Percentiles rank a stretch among this genome's conserved stretches.
Evolutionary conservation across 2,888 invertebrate genomes (phyloP).

Genomic region (Plebejus anna): DNA sequence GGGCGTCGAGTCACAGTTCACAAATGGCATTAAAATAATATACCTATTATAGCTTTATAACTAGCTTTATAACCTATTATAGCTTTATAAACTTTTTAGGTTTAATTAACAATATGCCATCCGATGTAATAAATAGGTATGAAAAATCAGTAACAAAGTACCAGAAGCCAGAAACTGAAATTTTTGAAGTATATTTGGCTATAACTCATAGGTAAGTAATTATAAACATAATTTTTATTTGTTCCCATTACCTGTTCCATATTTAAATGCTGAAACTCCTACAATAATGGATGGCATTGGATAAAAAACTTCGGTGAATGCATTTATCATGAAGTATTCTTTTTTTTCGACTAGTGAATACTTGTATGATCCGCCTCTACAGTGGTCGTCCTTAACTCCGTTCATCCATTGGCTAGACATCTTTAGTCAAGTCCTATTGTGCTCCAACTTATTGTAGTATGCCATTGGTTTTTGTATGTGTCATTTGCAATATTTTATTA

Average conservation of each 20-base stretch:
- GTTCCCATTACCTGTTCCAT: not conserved
- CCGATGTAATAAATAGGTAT: too few relatives aligned
- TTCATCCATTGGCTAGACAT: constrained; percentile 35
- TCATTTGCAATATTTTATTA: constrained; percentile 30
- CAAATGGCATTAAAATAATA: too few relatives aligned
- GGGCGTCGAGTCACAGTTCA: too few relatives aligned
- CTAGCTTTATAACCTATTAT: too few relatives aligned
- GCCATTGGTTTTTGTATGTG: constrained; percentile 35
- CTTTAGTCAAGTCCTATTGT: constrained; percentile 9
- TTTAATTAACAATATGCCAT: too few relatives aligned
- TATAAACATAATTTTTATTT: not conserved
- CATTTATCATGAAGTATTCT: not conserved
- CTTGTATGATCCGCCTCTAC: constrained; percentile 37
- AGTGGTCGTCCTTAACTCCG: constrained; percentile 36
- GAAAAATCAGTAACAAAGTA: too few relatives aligned
- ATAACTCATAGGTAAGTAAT: too few relatives aligned
- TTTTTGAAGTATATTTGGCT: too few relatives aligned
- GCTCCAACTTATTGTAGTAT: not conserved
- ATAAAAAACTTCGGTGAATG: constrained; percentile 16
- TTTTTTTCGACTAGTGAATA: constrained; percentile 32
- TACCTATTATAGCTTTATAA: too few relatives aligned
- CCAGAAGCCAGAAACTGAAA: too few relatives aligned
- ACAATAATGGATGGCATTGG: not conserved
- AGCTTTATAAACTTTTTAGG: too few relatives aligned
- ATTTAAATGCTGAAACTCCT: not conserved